Conservation (phyloP, 2,888 invertebrate species). For the Zygaena filipendulae region DNA sequence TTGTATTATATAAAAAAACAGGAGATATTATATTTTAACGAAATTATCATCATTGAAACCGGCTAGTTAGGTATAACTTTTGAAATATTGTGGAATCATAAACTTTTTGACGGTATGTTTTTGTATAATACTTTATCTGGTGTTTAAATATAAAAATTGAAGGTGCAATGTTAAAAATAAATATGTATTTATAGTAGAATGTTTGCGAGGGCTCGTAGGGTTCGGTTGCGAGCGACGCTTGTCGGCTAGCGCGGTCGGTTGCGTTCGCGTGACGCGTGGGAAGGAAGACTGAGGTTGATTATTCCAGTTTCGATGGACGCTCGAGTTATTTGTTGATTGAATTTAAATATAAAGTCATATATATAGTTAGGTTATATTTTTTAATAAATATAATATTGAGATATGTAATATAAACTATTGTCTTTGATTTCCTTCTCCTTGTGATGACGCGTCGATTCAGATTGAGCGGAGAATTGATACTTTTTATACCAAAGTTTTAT, state of each 20-base stretch:
- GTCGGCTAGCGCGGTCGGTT: slow-evolving; percentile 41
- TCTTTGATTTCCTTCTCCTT: slow-evolving; percentile 27
- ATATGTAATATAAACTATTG: slow-evolving; percentile 55
- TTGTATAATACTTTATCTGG: slow-evolving; percentile 45
- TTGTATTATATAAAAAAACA: too few relatives aligned
- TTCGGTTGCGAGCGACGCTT: slow-evolving; percentile 29
- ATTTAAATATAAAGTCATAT: slow-evolving; percentile 68
- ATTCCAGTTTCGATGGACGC: slow-evolving; percentile 64
- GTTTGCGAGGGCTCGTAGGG: slow-evolving; percentile 27
- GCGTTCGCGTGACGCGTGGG: slow-evolving; percentile 55
- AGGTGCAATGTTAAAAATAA: slow-evolving; percentile 63
- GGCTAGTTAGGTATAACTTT: too few relatives aligned
- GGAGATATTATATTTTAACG: too few relatives aligned
- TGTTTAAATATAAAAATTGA: slow-evolving; percentile 42
- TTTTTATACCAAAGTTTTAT: too few relatives aligned
- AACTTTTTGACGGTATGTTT: slow-evolving; percentile 43
- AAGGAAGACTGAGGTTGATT: slow-evolving; percentile 66
- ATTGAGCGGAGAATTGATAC: too few relatives aligned
- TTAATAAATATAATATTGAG: slow-evolving; percentile 69
- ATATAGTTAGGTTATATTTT: slow-evolving; percentile 70
- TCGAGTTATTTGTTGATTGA: slow-evolving; percentile 67
- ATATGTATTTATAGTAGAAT: slow-evolving; percentile 30
- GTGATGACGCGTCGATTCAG: neutral
- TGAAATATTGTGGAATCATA: too few relatives aligned
- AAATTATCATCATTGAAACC: too few relatives aligned